These are phyloP conservation scores for Chiroxiphia lanceolata DNA, from an alignment of 2,797 vertebrate species.

Conservation along the genomic window DNA sequence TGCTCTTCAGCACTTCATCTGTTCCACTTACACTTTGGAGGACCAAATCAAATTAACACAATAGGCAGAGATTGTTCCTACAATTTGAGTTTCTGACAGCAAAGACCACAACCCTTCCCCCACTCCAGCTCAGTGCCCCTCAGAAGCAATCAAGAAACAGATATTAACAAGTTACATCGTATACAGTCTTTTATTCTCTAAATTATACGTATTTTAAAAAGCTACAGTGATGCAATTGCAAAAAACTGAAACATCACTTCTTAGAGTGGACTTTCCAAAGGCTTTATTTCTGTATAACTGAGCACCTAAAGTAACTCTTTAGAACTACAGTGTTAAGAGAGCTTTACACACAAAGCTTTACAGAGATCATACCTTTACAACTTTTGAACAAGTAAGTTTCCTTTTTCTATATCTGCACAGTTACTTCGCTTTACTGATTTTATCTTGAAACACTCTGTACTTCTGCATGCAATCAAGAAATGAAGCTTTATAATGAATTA, in stretches of 20 bases:
- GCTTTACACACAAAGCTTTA: background rate
- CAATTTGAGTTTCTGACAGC: background rate
- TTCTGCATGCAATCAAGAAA: background rate
- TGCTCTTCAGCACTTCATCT: background rate
- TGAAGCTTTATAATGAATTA: background rate
- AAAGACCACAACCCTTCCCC: background rate
- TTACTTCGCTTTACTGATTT: background rate
- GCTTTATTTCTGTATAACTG: background rate
- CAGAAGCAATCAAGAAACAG: background rate
- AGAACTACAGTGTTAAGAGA: background rate
- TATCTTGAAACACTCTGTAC: background rate
- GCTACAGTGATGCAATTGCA: background rate
- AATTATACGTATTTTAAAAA: background rate
- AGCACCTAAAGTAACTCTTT: background rate
- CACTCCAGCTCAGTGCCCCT: background rate
- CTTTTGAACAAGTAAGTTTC: background rate
- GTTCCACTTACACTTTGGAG: background rate
- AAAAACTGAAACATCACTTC: background rate
- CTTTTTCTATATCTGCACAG: background rate
- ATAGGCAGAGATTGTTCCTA: background rate
- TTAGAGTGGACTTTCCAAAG: background rate
- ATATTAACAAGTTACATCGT: background rate
- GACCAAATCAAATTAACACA: background rate
- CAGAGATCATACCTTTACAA: background rate
- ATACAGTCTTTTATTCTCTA: background rate